phyloP scores from a whole-genome alignment of 2,888 invertebrate genomes.

The Hydropsyche betteni region DNA sequence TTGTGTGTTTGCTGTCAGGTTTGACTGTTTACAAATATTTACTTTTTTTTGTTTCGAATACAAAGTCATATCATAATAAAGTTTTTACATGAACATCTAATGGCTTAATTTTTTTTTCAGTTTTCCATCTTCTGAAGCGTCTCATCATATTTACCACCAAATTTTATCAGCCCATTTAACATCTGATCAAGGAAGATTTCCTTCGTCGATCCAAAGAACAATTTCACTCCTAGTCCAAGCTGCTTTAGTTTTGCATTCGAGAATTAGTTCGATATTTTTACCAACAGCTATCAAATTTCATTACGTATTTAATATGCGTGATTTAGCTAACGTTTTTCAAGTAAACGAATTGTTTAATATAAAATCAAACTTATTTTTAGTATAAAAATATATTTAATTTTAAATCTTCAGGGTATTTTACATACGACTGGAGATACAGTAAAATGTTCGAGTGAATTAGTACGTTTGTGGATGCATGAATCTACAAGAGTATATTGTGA shows the following conservation, averaged over 20 bases:
- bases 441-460: conserved; percentile 73
- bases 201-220: conserved; percentile 67
- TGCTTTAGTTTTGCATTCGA: conserved; percentile 80
- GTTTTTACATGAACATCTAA: conserved; percentile 27
- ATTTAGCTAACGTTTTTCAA: conserved; percentile 93
- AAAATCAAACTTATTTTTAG: background rate
- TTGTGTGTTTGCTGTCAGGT: conserved; percentile 86
- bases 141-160: conserved; percentile 83
- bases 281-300: conserved; percentile 96
- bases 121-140: conserved; percentile 84
- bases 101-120: too few species aligned
- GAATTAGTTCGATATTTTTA: conserved; percentile 79
- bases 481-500: conserved; percentile 90
- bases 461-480: conserved; percentile 91
- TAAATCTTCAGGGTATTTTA: conserved; percentile 75
- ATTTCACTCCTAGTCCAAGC: conserved; percentile 72
- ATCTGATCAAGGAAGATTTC: conserved; percentile 74
- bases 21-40: too few species aligned
- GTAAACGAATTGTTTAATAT: conserved; percentile 60
- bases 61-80: background rate
- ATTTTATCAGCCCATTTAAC: conserved; percentile 81
- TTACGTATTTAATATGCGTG: conserved; percentile 91
- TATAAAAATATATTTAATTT: background rate
- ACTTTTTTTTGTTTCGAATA: too few species aligned
- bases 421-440: conserved; percentile 83